These are phyloP conservation scores for Phengaris alcon DNA, from an alignment of 2,888 invertebrate species.

Conservation along the genomic window DNA sequence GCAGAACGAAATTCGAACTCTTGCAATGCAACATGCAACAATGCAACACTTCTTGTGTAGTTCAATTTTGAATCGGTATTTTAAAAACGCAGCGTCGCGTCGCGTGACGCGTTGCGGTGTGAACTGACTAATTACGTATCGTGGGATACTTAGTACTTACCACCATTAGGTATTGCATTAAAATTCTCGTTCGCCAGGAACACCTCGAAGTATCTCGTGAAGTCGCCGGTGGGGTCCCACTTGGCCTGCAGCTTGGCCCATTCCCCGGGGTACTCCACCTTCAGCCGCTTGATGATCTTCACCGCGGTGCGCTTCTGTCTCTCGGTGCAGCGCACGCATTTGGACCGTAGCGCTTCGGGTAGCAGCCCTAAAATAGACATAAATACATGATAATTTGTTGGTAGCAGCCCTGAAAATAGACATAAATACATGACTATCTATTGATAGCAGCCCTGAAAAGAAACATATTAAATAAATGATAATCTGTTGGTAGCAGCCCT, in stretches of 20 bases:
- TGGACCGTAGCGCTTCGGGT: conserved; percentile 84
- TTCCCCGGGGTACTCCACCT: conserved; percentile 81
- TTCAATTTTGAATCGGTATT: no score
- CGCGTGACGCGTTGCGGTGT: no score
- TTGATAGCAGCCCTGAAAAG: no score
- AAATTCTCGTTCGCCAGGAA: conserved; percentile 63
- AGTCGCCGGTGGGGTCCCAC: conserved; percentile 86
- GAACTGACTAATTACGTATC: no score
- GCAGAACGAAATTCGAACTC: no score
- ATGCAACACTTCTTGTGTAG: no score
- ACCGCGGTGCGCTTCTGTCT: conserved; percentile 83
- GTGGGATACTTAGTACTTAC: conserved; percentile 48
- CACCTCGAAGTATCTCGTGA: conserved; percentile 71
- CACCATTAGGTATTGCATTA: conserved; percentile 60
- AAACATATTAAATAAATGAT: no score
- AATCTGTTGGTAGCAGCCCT: no score
- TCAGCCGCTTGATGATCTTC: conserved; percentile 83
- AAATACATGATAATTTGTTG: not conserved
- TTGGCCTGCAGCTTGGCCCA: conserved; percentile 83
- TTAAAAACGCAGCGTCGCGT: no score
- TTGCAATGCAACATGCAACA: no score
- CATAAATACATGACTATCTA: no score
- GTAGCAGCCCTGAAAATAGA: no score
- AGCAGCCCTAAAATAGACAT: conserved; percentile 77
- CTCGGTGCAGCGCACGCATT: conserved; percentile 82